Evolutionary conservation across 2,797 vertebrate species (phyloP).

Genomic region (Myripristis murdjan): DNA sequence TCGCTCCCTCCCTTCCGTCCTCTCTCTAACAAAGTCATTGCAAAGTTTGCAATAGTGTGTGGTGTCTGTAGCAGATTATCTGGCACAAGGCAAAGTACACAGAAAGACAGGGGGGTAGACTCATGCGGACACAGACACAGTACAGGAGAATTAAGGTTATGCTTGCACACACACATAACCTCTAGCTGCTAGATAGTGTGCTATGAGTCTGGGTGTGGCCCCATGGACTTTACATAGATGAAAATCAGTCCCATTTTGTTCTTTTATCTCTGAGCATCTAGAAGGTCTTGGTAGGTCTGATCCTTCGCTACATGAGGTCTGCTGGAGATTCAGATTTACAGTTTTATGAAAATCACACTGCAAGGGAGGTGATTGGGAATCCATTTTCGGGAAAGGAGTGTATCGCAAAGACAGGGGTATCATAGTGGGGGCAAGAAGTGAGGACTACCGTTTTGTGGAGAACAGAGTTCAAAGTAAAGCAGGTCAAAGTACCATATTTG

Average conservation of each 20-base stretch:
- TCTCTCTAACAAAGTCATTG: conserved; percentile 36
- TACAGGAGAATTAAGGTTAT: conserved; percentile 8
- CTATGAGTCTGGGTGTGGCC: conserved; percentile 39
- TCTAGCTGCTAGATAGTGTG: conserved; percentile 9
- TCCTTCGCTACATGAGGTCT: conserved; percentile 42
- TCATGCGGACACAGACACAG: conserved; percentile 21
- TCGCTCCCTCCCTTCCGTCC: conserved; percentile 8
- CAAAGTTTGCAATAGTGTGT: conserved; percentile 34
- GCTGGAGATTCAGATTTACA: conserved; percentile 62
- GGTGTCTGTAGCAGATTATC: conserved; percentile 17
- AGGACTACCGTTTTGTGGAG: neutral
- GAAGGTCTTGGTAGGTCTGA: conserved; percentile 48
- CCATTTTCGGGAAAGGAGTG: conserved; percentile 14
- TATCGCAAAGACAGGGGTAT: conserved; percentile 46
- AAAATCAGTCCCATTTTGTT: conserved; percentile 37
- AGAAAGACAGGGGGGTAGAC: neutral
- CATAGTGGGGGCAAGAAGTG: neutral
- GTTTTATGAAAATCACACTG: conserved; percentile 27
- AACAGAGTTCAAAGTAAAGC: neutral
- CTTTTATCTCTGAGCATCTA: conserved; percentile 20
- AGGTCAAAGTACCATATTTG: neutral
- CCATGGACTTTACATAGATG: conserved; percentile 55
- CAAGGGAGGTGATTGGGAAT: conserved; percentile 21
- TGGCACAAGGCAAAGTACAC: conserved; percentile 23
- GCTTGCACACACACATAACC: neutral